phyloP scores from a whole-genome alignment of 2,797 vertebrate species.

The Florisuga fusca region DNA sequence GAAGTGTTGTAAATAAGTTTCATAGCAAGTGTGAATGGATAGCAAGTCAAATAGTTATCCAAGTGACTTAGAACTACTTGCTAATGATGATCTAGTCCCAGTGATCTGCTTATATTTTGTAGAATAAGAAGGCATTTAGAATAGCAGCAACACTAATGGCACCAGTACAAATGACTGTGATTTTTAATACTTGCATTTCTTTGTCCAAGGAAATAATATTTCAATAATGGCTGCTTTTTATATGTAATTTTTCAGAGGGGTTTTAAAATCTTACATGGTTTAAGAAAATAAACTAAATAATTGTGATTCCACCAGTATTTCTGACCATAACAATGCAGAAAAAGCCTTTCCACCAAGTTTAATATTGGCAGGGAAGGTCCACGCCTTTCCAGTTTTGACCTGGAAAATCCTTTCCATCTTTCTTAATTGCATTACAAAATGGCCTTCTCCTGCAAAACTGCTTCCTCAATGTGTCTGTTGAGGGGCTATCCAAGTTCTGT shows the following conservation, averaged over 20 bases:
- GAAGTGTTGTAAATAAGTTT: not conserved
- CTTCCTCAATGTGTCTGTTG: not conserved
- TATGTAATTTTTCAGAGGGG: not conserved
- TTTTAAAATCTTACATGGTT: not conserved
- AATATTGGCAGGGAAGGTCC: not conserved
- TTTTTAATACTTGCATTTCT: not conserved
- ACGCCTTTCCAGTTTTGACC: conserved; percentile 28
- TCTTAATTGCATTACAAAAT: conserved; percentile 18
- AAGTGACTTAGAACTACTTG: not conserved
- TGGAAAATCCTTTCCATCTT: conserved; percentile 17
- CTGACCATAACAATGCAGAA: not conserved
- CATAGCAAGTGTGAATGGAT: not conserved
- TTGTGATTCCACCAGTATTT: not conserved
- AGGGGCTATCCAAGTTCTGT: not conserved
- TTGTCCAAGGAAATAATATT: not conserved
- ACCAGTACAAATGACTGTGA: not conserved
- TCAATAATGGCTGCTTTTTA: not conserved
- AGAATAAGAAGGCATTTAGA: not conserved
- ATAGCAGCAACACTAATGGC: not conserved
- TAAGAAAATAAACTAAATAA: not conserved
- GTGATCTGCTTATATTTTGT: not conserved
- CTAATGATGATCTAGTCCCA: not conserved
- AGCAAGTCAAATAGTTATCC: not conserved
- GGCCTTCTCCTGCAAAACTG: not conserved
- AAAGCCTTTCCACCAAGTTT: not conserved